Percentiles rank a stretch among this genome's conserved stretches.
Evolutionary conservation across 2,888 invertebrate species (phyloP).

Genomic region (Villa cingulata): DNA sequence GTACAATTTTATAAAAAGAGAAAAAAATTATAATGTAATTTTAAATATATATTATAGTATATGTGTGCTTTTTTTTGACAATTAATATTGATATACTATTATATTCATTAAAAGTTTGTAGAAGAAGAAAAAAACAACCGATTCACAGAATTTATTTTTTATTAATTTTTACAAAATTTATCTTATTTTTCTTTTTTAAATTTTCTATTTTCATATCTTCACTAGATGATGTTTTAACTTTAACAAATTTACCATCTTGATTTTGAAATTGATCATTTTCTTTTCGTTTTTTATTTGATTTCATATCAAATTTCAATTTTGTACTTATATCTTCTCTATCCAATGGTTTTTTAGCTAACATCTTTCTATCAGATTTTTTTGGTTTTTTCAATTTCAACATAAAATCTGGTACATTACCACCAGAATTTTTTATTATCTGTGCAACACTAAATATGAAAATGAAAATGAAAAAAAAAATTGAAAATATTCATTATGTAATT

Average conservation of each 20-base stretch:
- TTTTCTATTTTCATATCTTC: neutral
- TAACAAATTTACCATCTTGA: neutral
- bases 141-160: no score
- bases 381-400: slow-evolving; percentile 65
- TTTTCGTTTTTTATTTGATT: slow-evolving; percentile 23
- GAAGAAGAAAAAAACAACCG: no score
- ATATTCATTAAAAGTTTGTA: no score
- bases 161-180: neutral
- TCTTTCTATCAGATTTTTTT: slow-evolving; percentile 45
- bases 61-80: no score
- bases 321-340: slow-evolving; percentile 54
- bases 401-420: slow-evolving; percentile 84
- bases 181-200: neutral
- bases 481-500: neutral
- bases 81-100: no score
- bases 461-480: slow-evolving; percentile 4
- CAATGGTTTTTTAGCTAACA: slow-evolving; percentile 46
- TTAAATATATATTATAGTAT: no score
- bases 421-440: slow-evolving; percentile 76
- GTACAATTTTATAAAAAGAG: no score
- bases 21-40: no score
- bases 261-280: neutral
- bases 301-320: slow-evolving; percentile 30
- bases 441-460: slow-evolving; percentile 73
- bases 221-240: neutral